phyloP scores from a whole-genome alignment of 1,140 invertebrate species.

The Meloidogyne hapla region DNA sequence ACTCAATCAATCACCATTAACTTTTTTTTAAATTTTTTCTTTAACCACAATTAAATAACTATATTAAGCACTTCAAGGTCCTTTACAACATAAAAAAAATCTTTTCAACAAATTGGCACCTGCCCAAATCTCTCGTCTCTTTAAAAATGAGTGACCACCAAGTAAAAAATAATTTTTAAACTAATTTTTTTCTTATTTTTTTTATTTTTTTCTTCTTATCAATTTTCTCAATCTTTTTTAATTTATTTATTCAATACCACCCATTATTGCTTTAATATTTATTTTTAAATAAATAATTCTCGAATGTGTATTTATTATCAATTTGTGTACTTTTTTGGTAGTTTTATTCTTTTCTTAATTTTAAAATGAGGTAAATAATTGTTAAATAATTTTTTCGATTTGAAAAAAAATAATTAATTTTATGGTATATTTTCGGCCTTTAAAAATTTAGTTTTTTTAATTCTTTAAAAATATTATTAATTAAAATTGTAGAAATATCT shows the following conservation, averaged over 20 bases:
- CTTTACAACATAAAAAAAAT: neutral
- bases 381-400: too few species aligned
- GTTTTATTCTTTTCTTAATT: too few species aligned
- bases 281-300: neutral
- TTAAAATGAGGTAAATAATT: too few species aligned
- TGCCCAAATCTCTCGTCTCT: neutral
- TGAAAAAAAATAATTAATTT: too few species aligned
- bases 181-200: neutral
- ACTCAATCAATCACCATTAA: neutral
- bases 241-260: neutral
- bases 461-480: too few species aligned
- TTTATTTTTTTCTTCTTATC: neutral
- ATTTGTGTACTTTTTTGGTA: too few species aligned
- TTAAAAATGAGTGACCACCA: neutral
- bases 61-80: neutral
- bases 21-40: neutral
- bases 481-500: too few species aligned
- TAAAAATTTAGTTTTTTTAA: too few species aligned
- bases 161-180: neutral
- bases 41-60: neutral
- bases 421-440: too few species aligned
- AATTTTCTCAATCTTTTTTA: neutral
- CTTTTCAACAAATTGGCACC: neutral
- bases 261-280: neutral
- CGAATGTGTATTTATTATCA: too few species aligned